Conservation (phyloP, 2,888 invertebrate genomes). For the Saturnia pavonia region DNA sequence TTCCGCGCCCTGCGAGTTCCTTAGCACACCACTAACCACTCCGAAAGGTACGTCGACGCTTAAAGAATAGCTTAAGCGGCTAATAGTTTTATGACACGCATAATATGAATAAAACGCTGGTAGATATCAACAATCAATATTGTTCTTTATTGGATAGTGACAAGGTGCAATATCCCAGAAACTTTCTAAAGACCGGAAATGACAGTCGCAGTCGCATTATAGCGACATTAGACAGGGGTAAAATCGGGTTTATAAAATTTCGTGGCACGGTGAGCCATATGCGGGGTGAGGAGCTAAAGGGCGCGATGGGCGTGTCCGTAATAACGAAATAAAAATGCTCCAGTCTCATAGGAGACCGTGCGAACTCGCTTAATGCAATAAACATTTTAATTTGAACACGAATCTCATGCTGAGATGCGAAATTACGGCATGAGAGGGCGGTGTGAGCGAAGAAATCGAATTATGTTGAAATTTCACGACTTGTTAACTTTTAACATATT, state of each 20-base stretch:
- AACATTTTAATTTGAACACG: slow-evolving; percentile 81
- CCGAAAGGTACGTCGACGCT: slow-evolving; percentile 66
- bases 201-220: slow-evolving; percentile 72
- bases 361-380: slow-evolving; percentile 79
- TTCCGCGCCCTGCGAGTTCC: slow-evolving; percentile 59
- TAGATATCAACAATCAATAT: slow-evolving; percentile 36
- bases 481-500: slow-evolving; percentile 32
- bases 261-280: slow-evolving; percentile 46
- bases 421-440: slow-evolving; percentile 72
- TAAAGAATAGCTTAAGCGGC: slow-evolving; percentile 78
- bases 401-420: slow-evolving; percentile 79
- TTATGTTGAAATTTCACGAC: slow-evolving; percentile 65
- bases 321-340: slow-evolving; percentile 79
- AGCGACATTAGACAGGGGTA: slow-evolving; percentile 73
- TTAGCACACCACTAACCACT: slow-evolving; percentile 56
- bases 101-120: slow-evolving; percentile 57
- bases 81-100: slow-evolving; percentile 82
- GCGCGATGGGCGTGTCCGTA: slow-evolving; percentile 59
- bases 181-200: slow-evolving; percentile 48
- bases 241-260: slow-evolving; percentile 67
- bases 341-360: slow-evolving; percentile 67
- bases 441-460: slow-evolving; percentile 66
- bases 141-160: slow-evolving; percentile 44
- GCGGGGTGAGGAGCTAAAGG: slow-evolving; percentile 48
- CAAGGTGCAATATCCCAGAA: slow-evolving; percentile 47